Evolutionary conservation across 2,888 invertebrate genomes (phyloP), one percentile per base, ranked within the genome.

Genomic region (Globia sparganii): DNA sequence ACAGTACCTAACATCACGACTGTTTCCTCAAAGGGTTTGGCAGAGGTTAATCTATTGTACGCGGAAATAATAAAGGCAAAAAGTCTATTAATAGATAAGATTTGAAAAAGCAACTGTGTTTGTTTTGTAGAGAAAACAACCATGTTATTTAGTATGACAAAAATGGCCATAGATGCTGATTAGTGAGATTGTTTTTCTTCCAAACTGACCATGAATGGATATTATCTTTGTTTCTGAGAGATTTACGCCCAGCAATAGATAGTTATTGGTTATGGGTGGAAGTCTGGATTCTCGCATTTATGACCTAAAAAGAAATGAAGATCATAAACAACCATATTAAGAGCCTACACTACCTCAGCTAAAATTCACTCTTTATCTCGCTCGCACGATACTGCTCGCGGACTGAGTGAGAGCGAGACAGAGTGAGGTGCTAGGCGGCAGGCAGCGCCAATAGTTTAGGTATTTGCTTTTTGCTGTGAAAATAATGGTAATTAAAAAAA

Each of bases 151-250:
- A 66, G 3, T 65, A 15, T 25, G 34, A n/a, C 25, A 62, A 71
- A 28, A 71, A 25, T 46, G 13, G 15, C 31, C 8, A 53, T 25
- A 37, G 5, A n/a, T 62, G 37, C n/a, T 81, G 81, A 81, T 62
- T 49, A 40, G 53, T 81, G 56, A 40, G 46, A 67, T 81, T 81
- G 76, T 79, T 81, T 72, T 56, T 67, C 46, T 37, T 21, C 21
- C 21, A 66, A 53, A 21, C 37, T n/a, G 28, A 31, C 37, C n/a
- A 61, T 53, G 49, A 34, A 53, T 34, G 28, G 37, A 61, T 74
- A 61, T 65, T 66, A 25, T 78, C 59, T 53, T 37, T 31, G 40
- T 40, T 58, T 66, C 64, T 43, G 1, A 49, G 13, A 65, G 53
- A 78, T 74, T 56, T 81, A 66, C 53, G 43, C 34, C 8, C 15